Percentiles rank a stretch among this genome's conserved stretches.
phyloP scores from a whole-genome alignment of 2,888 invertebrate species.

The Myopa testacea region DNA sequence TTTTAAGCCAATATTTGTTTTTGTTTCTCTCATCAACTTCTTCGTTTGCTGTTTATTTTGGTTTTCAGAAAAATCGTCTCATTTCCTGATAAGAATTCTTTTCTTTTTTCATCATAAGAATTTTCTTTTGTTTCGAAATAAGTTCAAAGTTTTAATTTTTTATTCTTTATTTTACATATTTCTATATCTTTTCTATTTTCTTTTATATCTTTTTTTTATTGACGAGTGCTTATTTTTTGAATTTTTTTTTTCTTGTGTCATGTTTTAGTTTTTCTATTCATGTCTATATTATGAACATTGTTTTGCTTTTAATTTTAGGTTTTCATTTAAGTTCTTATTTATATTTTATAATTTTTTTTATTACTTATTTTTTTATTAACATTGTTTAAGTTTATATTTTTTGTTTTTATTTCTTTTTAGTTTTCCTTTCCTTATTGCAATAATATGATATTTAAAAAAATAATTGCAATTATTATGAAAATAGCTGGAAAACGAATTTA shows the following conservation, averaged over 20 bases:
- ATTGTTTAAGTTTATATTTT: conserved; percentile 1
- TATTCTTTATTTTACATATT: not conserved
- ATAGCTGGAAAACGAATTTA: conserved; percentile 46
- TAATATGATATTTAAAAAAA: conserved; percentile 50
- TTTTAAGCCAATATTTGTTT: no score
- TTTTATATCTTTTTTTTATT: not conserved
- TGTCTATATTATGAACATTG: not conserved
- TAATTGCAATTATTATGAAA: conserved; percentile 51
- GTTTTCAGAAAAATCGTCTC: not conserved
- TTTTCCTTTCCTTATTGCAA: conserved; percentile 42
- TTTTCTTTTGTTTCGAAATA: conserved; percentile 17
- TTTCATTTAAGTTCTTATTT: not conserved
- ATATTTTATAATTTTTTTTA: not conserved
- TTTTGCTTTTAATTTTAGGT: not conserved
- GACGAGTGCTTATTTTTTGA: conserved; percentile 22
- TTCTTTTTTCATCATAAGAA: not conserved
- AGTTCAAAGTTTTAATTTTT: conserved; percentile 12
- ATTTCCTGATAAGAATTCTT: not conserved
- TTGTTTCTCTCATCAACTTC: not conserved
- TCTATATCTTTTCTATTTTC: not conserved
- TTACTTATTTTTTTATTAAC: not conserved
- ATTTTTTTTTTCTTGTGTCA: not conserved
- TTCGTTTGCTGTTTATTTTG: not conserved
- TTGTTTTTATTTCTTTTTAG: not conserved
- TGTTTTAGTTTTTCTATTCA: conserved; percentile 35